A percentile compares a stretch with the other conserved stretches of the same genome.
phyloP scores from a whole-genome alignment of 2,797 vertebrate species.

The Dallia pectoralis region DNA sequence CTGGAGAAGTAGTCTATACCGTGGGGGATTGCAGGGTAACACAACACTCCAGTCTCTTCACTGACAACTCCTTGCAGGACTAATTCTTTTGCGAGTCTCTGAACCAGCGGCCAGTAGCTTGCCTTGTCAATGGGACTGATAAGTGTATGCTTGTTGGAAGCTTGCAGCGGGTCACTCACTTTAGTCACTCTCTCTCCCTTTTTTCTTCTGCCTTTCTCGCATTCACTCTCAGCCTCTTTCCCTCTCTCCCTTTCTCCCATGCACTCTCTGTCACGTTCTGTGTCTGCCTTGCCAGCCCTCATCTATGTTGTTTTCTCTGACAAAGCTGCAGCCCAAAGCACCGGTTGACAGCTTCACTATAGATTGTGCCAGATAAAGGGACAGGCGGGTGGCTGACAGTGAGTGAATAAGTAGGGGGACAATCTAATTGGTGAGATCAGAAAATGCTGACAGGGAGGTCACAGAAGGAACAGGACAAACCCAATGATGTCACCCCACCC shows the following conservation, averaged over 20 bases:
- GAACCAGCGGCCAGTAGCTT: constrained; percentile 21
- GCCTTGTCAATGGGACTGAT: constrained; percentile 43
- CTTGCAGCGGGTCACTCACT: constrained; percentile 43
- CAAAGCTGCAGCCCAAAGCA: constrained; percentile 59
- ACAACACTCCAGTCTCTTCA: constrained; percentile 12
- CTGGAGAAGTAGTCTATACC: neutral
- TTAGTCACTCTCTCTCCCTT: neutral
- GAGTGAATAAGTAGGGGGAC: constrained; percentile 25
- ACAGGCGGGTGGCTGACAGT: constrained; percentile 21
- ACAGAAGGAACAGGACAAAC: constrained; percentile 19
- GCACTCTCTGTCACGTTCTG: neutral
- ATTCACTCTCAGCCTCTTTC: neutral
- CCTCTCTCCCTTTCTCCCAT: neutral
- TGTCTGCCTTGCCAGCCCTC: constrained; percentile 43
- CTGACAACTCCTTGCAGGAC: constrained; percentile 6
- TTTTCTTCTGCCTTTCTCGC: neutral
- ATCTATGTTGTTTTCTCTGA: constrained; percentile 59
- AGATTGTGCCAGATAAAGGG: constrained; percentile 29
- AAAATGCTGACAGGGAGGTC: constrained; percentile 59
- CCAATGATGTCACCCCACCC: constrained; percentile 34
- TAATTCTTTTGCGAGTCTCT: constrained; percentile 37
- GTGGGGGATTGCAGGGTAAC: constrained; percentile 15
- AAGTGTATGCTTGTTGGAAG: constrained; percentile 53
- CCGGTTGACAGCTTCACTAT: constrained; percentile 4
- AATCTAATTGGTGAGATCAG: constrained; percentile 47